Percentiles rank a stretch among this genome's conserved stretches.
Evolutionary conservation across 2,113 vertebrate species (phyloP).

Genomic region (Blennius ocellaris): DNA sequence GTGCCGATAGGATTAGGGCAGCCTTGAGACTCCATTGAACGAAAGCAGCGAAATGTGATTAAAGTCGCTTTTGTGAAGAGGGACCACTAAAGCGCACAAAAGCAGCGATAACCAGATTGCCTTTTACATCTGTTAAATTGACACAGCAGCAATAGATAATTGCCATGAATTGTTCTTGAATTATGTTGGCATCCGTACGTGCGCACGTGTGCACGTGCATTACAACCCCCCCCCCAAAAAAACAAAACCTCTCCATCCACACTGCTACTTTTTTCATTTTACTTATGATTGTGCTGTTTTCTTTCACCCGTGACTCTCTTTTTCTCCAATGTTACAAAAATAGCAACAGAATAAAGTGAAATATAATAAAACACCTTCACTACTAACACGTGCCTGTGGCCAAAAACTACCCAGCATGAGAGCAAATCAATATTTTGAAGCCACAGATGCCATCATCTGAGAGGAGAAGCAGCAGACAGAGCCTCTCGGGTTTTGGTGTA

Average conservation of each 20-base stretch:
- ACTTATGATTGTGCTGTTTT: background rate
- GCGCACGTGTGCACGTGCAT: background rate
- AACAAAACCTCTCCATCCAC: too few species aligned
- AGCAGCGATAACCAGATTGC: slow-evolving; percentile 31
- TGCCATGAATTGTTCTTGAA: slow-evolving; percentile 19
- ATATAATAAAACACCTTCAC: slow-evolving; percentile 6
- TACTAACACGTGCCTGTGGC: slow-evolving; percentile 19
- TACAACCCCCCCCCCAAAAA: background rate
- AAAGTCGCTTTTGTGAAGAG: slow-evolving; percentile 44
- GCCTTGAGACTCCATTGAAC: slow-evolving; percentile 36
- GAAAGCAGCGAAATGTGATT: slow-evolving; percentile 47
- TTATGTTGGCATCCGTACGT: background rate
- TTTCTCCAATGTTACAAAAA: slow-evolving; percentile 24
- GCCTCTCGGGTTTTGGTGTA: slow-evolving; percentile 38
- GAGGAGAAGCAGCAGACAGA: slow-evolving; percentile 29
- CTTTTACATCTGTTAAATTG: slow-evolving; percentile 35
- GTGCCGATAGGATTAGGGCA: slow-evolving; percentile 32
- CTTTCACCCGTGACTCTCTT: slow-evolving; percentile 9
- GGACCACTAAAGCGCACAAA: slow-evolving; percentile 37
- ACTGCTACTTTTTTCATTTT: too few species aligned
- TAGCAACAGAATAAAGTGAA: slow-evolving; percentile 13
- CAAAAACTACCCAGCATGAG: slow-evolving; percentile 18
- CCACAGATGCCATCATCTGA: slow-evolving; percentile 46
- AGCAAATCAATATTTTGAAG: slow-evolving; percentile 60
- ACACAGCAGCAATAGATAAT: slow-evolving; percentile 33